These are phyloP conservation scores for Platanista minor DNA, from an alignment of 2,113 vertebrate species.

Conservation along the genomic window DNA sequence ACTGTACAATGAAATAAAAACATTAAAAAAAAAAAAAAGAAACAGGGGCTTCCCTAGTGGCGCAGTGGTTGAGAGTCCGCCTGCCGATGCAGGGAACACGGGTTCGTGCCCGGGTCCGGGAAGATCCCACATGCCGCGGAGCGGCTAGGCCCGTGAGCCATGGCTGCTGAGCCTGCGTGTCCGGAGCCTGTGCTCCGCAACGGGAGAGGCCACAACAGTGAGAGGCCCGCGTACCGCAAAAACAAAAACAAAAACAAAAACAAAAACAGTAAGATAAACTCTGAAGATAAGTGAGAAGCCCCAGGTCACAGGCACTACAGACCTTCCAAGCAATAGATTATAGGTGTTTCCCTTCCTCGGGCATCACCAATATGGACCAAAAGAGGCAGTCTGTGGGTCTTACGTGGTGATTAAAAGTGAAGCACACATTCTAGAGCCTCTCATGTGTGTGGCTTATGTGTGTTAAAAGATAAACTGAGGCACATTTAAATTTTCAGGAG, in stretches of 20 bases:
- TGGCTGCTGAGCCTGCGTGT: too few species aligned
- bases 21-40: too few species aligned
- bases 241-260: too few species aligned
- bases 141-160: too few species aligned
- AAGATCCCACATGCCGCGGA: too few species aligned
- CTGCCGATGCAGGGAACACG: too few species aligned
- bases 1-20: neutral
- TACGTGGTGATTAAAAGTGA: neutral
- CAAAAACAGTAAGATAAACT: neutral
- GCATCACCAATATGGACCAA: neutral
- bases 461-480: neutral
- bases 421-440: neutral
- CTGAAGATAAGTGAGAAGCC: neutral
- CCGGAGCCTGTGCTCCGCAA: too few species aligned
- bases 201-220: too few species aligned
- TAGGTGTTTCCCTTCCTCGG: neutral
- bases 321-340: neutral
- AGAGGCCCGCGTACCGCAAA: too few species aligned
- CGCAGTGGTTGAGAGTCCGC: too few species aligned
- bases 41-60: too few species aligned
- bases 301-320: neutral
- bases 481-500: neutral
- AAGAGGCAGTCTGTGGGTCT: neutral
- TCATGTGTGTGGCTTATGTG: neutral
- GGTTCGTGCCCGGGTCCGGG: too few species aligned